These are phyloP conservation scores for Drosophila colorata DNA, from an alignment of 2,888 invertebrate species.

Conservation along the genomic window DNA sequence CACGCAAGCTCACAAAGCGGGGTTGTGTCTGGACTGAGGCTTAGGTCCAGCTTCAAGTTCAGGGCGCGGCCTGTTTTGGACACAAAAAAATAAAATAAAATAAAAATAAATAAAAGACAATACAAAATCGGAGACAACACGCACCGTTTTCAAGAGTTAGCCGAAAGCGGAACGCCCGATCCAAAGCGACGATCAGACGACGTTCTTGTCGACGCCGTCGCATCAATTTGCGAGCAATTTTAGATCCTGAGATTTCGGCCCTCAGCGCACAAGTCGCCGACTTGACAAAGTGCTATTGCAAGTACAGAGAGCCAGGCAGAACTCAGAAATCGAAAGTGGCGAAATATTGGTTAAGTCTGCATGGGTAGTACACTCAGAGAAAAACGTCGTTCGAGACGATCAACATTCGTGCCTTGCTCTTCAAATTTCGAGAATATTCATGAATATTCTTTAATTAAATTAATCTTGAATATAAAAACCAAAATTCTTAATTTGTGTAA, in stretches of 20 bases:
- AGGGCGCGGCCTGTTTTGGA: slow-evolving; percentile 48
- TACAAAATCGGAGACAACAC: slow-evolving; percentile 44
- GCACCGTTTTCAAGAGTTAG: slow-evolving; percentile 47
- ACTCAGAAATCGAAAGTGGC: background rate
- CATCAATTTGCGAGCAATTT: slow-evolving; percentile 41
- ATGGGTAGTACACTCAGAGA: too few relatives aligned
- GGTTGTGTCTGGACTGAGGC: slow-evolving; percentile 46
- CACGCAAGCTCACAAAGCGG: slow-evolving; percentile 48
- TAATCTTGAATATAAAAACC: too few relatives aligned
- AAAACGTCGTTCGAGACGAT: too few relatives aligned
- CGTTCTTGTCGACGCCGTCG: slow-evolving; percentile 25
- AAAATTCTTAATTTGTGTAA: too few relatives aligned
- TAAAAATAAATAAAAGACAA: slow-evolving; percentile 17
- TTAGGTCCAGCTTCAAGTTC: slow-evolving; percentile 30
- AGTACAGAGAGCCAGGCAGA: background rate
- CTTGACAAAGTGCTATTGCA: slow-evolving; percentile 10
- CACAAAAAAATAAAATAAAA: slow-evolving; percentile 14
- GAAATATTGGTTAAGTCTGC: too few relatives aligned
- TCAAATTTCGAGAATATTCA: too few relatives aligned
- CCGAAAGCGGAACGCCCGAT: slow-evolving; percentile 39
- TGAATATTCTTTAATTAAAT: too few relatives aligned
- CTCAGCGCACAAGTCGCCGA: background rate
- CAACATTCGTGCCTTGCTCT: too few relatives aligned
- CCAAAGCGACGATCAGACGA: slow-evolving; percentile 27
- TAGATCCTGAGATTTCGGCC: slow-evolving; percentile 4